A percentile compares a stretch with the other conserved stretches of the same genome.
phyloP scores from a whole-genome alignment of 92 coral and sea anemone genomes.

The Plumapathes pennacea region DNA sequence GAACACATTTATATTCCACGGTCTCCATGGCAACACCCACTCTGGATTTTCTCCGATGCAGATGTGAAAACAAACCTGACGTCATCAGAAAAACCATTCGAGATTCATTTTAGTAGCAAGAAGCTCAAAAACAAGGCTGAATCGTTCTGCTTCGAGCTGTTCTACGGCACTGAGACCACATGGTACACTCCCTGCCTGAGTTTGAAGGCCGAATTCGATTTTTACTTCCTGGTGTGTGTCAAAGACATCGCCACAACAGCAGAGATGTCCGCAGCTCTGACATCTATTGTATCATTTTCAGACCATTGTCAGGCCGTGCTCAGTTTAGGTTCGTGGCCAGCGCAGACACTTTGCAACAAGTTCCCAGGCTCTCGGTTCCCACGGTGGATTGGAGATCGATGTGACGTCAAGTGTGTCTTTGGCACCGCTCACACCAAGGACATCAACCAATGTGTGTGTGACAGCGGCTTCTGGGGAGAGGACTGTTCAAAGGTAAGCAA shows the following conservation, averaged over 20 bases:
- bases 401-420: slow-evolving; percentile 82
- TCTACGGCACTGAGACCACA: slow-evolving; percentile 57
- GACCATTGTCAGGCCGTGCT: slow-evolving; percentile 85
- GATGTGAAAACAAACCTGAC: slow-evolving; percentile 76
- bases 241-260: slow-evolving; percentile 71
- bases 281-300: slow-evolving; percentile 76
- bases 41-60: slow-evolving; percentile 94
- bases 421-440: slow-evolving; percentile 65
- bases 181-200: slow-evolving; percentile 56
- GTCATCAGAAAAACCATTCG: slow-evolving; percentile 66
- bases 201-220: slow-evolving; percentile 73
- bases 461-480: slow-evolving; percentile 81
- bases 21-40: slow-evolving; percentile 86
- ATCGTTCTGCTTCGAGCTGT: slow-evolving; percentile 64
- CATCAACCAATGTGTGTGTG: slow-evolving; percentile 70
- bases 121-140: slow-evolving; percentile 39
- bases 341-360: slow-evolving; percentile 76
- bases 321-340: slow-evolving; percentile 80
- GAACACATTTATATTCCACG: slow-evolving; percentile 85
- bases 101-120: slow-evolving; percentile 40
- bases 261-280: slow-evolving; percentile 53
- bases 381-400: slow-evolving; percentile 85
- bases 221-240: slow-evolving; percentile 77
- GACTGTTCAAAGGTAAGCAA: slow-evolving; percentile 92
- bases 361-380: slow-evolving; percentile 80